phyloP scores from a whole-genome alignment of 2,888 invertebrate species.

The Hipparchia semele region DNA sequence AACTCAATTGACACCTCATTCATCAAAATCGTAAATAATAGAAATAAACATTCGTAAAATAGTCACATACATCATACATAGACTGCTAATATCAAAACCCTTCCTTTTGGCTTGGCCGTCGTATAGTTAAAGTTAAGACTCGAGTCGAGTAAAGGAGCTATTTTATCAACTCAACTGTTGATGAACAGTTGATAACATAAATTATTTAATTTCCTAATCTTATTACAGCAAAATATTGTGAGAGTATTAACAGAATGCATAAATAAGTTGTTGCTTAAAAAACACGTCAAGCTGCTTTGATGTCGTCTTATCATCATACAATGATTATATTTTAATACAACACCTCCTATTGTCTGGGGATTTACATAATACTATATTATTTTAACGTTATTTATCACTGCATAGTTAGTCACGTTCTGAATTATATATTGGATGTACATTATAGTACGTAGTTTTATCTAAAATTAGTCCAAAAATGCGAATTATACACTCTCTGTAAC shows the following conservation, averaged over 20 bases:
- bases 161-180: too few relatives aligned
- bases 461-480: too few relatives aligned
- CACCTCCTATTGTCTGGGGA: slow-evolving; percentile 28
- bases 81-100: too few relatives aligned
- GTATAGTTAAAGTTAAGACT: neutral
- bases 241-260: slow-evolving; percentile 18
- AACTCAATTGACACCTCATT: too few relatives aligned
- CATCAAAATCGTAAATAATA: too few relatives aligned
- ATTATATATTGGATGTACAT: neutral
- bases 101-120: too few relatives aligned
- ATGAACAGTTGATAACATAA: neutral
- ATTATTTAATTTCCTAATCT: slow-evolving; percentile 1
- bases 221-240: slow-evolving; percentile 11
- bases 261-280: slow-evolving; percentile 28
- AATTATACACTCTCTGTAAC: too few relatives aligned
- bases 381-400: slow-evolving; percentile 25
- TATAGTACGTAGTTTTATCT: neutral
- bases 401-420: slow-evolving; percentile 17
- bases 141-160: neutral
- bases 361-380: slow-evolving; percentile 25
- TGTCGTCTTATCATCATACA: slow-evolving; percentile 25
- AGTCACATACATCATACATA: too few relatives aligned
- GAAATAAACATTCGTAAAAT: too few relatives aligned
- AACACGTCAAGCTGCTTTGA: slow-evolving; percentile 8
- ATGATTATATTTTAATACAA: slow-evolving; percentile 25